A percentile compares a stretch with the other conserved stretches of the same genome.
Evolutionary conservation across 2,797 vertebrate genomes (phyloP).

Genomic region (Poecilia picta): DNA sequence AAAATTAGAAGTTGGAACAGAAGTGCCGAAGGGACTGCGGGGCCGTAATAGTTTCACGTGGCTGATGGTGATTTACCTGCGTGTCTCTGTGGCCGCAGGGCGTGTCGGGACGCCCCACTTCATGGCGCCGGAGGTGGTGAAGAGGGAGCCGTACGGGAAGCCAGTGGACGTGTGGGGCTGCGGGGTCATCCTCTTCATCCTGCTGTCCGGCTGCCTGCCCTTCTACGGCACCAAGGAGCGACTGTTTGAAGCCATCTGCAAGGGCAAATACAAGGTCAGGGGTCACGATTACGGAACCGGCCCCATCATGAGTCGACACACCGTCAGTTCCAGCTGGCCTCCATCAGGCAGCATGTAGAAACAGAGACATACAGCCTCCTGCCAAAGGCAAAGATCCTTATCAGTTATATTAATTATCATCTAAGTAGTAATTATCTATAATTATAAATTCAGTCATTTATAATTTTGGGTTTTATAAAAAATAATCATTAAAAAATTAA

Average conservation of each 20-base stretch:
- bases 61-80: neutral
- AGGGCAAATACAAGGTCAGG: constrained; percentile 98
- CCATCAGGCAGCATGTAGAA: neutral
- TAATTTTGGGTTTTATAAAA: too few relatives aligned
- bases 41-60: neutral
- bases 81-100: constrained; percentile 72
- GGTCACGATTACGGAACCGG: constrained; percentile 20
- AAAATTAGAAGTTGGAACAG: neutral
- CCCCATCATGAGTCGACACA: neutral
- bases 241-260: constrained; percentile 96
- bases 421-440: too few relatives aligned
- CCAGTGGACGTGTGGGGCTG: constrained; percentile 98
- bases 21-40: neutral
- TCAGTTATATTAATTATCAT: too few relatives aligned
- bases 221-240: constrained; percentile 98
- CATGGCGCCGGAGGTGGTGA: constrained; percentile 99
- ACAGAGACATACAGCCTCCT: neutral
- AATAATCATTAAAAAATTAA: too few relatives aligned
- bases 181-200: constrained; percentile 97
- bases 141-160: constrained; percentile 96
- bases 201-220: constrained; percentile 94
- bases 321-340: neutral
- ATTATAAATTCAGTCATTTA: too few relatives aligned
- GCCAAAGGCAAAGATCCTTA: too few relatives aligned
- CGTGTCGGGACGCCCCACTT: constrained; percentile 97